phyloP scores from a whole-genome alignment of 2,888 invertebrate genomes.

The Andrena trimmerana region DNA sequence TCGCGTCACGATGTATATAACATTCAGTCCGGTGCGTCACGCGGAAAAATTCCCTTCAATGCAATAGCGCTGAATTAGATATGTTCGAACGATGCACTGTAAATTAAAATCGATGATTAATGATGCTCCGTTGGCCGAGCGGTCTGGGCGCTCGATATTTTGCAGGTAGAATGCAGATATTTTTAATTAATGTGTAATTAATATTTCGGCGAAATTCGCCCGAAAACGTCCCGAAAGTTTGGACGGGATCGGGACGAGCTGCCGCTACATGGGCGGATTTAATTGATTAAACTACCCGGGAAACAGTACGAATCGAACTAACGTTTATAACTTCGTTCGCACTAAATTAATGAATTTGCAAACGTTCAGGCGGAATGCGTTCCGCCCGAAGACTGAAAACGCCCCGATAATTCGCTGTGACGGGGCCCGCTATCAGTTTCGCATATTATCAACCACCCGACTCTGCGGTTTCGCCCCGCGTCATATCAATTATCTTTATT shows the following conservation, averaged over 20 bases:
- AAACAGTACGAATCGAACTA: slow-evolving; percentile 19
- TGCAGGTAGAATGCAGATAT: not conserved
- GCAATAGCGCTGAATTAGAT: no score
- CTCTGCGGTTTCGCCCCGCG: slow-evolving; percentile 22
- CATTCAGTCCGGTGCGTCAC: no score
- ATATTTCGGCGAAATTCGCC: slow-evolving; percentile 2
- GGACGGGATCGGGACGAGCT: slow-evolving; percentile 8
- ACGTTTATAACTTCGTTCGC: slow-evolving; percentile 17
- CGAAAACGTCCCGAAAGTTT: slow-evolving; percentile 6
- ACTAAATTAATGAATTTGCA: slow-evolving; percentile 46
- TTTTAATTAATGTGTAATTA: slow-evolving; percentile 17
- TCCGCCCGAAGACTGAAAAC: not conserved
- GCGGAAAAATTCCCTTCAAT: no score
- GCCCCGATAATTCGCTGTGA: slow-evolving; percentile 16
- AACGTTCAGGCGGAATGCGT: slow-evolving; percentile 19
- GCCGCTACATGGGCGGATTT: slow-evolving; percentile 5
- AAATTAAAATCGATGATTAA: not conserved
- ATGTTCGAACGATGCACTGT: no score
- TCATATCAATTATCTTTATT: slow-evolving; percentile 53
- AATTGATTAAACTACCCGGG: slow-evolving; percentile 31
- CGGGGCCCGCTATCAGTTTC: slow-evolving; percentile 19
- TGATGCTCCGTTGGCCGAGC: not conserved
- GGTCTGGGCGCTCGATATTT: not conserved
- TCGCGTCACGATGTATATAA: no score
- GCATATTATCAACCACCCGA: slow-evolving; percentile 23